phyloP scores from a whole-genome alignment of 1,140 invertebrate genomes.

The Pseudoatta argentina region DNA sequence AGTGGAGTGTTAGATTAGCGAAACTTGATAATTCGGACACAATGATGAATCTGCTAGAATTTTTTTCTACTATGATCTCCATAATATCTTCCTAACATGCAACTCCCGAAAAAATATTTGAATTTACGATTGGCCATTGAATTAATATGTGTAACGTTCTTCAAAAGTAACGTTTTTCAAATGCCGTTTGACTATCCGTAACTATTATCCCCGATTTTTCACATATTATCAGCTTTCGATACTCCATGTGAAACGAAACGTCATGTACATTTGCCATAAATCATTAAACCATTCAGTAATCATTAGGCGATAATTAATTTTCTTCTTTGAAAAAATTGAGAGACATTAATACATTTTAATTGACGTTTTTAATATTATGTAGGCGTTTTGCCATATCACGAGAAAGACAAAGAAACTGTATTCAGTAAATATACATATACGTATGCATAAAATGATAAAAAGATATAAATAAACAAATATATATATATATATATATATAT shows the following conservation, averaged over 20 bases:
- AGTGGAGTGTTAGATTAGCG: slow-evolving; percentile 28
- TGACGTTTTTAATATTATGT: background rate
- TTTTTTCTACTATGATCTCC: background rate
- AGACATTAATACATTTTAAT: background rate
- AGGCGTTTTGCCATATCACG: slow-evolving; percentile 25
- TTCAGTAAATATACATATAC: slow-evolving; percentile 71
- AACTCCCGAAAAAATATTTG: slow-evolving; percentile 7
- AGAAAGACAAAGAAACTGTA: slow-evolving; percentile 59
- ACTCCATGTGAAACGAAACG: background rate
- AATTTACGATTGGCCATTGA: background rate
- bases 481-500: slow-evolving; percentile 59
- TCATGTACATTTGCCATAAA: background rate
- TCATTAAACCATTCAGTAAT: background rate
- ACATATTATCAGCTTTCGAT: slow-evolving; percentile 32
- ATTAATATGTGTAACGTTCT: slow-evolving; percentile 20
- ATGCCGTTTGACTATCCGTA: background rate
- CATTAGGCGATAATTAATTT: slow-evolving; percentile 25
- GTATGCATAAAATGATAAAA: slow-evolving; percentile 70
- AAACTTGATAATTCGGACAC: background rate
- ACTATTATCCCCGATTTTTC: slow-evolving; percentile 10
- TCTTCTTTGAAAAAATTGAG: background rate
- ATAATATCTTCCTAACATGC: background rate
- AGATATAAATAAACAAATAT: slow-evolving; percentile 66
- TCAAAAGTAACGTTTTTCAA: slow-evolving; percentile 9
- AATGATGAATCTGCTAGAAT: background rate